Conservation (phyloP, 2,797 vertebrate species). For the Erethizon dorsatum region DNA sequence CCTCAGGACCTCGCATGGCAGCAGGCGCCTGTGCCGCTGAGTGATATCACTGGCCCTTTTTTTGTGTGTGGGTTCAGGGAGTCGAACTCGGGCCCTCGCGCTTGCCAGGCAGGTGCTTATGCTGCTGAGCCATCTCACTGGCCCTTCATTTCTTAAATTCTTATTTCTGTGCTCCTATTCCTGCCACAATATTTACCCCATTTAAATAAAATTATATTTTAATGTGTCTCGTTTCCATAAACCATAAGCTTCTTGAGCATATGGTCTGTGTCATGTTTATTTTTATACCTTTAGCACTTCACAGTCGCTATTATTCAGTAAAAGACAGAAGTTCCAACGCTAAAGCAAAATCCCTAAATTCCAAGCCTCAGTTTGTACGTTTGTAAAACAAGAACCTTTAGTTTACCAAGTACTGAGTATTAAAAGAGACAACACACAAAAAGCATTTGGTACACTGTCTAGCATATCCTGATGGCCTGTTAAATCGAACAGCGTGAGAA, state of each 20-base stretch:
- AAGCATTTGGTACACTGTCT: slow-evolving; percentile 19
- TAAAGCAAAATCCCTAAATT: not conserved
- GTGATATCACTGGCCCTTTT: no score
- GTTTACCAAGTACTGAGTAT: not conserved
- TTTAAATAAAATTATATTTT: slow-evolving; percentile 50
- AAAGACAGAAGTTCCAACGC: not conserved
- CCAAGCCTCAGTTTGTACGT: not conserved
- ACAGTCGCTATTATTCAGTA: not conserved
- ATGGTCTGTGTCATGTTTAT: slow-evolving; percentile 16
- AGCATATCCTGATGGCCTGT: not conserved
- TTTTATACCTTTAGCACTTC: slow-evolving; percentile 34
- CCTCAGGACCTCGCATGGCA: no score
- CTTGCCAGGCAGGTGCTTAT: no score
- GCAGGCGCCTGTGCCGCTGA: no score
- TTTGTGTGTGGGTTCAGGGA: no score
- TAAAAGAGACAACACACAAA: not conserved
- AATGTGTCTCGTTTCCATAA: slow-evolving; percentile 40
- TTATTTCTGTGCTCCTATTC: slow-evolving; percentile 9
- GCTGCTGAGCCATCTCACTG: no score
- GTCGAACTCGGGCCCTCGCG: no score
- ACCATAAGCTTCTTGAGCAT: not conserved
- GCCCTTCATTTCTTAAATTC: not conserved
- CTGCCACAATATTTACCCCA: slow-evolving; percentile 42
- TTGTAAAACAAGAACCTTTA: slow-evolving; percentile 39
- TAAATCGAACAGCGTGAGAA: slow-evolving; percentile 31